Base-by-base conservation (phyloP, 2,113 vertebrate species). In the Myotis brandtii region DNA sequence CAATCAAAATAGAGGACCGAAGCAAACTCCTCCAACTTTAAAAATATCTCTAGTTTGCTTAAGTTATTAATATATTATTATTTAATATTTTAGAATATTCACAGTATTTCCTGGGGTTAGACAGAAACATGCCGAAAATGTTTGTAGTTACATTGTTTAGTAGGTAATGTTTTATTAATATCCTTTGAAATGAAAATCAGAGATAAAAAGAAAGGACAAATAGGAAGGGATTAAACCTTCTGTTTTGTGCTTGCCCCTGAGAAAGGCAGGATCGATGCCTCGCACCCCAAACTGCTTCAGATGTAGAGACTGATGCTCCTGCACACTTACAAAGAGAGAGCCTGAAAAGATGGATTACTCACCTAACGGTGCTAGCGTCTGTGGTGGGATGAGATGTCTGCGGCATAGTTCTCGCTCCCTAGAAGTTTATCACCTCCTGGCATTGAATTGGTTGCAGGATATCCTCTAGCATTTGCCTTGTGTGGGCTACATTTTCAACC, bases 91-190 rank as follows among this genome's bases (percentile, higher is more conserved):
- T 88, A 97, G 70, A 72, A 72, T 84, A 21, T 75, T 94, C 70
- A 92, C 2, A 73, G 48, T 84, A 46, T 91, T 37, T 87, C 11
- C 21, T 93, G 70, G 32, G 18, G 43, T 86, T 52, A 89, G 73
- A 70, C n/a, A 72, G 50, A 95, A 81, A 59, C 9, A 40, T 75
- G 40, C 25, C 77, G 76, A 40, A 75, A 32, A 16, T 56, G n/a
- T 95, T 86, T 70, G 13, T 86, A 87, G 70, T 75, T 89, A 40
- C 6, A 67, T 91, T 84, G 70, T 75, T 84, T 89, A 94, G 27
- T 92, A 69, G 30, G 50, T 18, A 92, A 67, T 89, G 43, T 18
- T 93, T 95, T 89, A 37, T 64, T 62, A 86, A 12, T 87, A 75
- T 37, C 80, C 40, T 80, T 92, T 87, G 56, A 87, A 83, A 37